Percentiles rank a stretch among this genome's conserved stretches.
Evolutionary conservation across 2,888 invertebrate genomes (phyloP).

Genomic region (Scaptomyza caliginosa): DNA sequence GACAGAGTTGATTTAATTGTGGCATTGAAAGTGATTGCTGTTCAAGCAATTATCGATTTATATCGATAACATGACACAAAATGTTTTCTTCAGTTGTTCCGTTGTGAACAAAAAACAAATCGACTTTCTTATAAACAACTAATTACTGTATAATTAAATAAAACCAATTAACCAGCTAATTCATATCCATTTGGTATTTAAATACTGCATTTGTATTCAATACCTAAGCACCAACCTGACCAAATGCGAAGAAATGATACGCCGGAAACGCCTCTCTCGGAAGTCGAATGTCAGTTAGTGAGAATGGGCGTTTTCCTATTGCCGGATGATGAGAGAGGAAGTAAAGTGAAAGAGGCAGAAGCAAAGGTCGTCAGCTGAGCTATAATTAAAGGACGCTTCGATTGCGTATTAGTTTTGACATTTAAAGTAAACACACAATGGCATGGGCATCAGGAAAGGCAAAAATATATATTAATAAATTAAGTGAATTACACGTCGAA

Average conservation of each 20-base stretch:
- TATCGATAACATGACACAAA: no score
- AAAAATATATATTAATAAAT: conserved; percentile 57
- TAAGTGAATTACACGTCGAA: conserved; percentile 57
- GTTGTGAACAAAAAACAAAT: no score
- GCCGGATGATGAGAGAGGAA: not conserved
- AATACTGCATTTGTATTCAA: not conserved
- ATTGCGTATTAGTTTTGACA: conserved; percentile 50
- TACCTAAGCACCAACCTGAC: not conserved
- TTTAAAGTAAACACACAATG: conserved; percentile 29
- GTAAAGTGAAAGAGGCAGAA: not conserved
- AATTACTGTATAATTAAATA: not conserved
- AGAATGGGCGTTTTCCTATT: not conserved
- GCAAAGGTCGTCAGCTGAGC: not conserved
- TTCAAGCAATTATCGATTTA: not conserved
- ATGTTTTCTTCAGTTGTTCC: no score
- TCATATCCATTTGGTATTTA: not conserved
- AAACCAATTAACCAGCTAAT: not conserved
- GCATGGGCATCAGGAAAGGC: not conserved
- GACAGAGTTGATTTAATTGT: not conserved
- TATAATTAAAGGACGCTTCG: conserved; percentile 46
- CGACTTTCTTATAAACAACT: no score
- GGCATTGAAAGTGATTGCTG: not conserved
- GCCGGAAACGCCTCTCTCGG: not conserved
- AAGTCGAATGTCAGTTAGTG: not conserved
- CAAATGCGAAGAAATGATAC: not conserved